phyloP scores from a whole-genome alignment of 1,140 invertebrate genomes.

The Macrocentrus cingulum region DNA sequence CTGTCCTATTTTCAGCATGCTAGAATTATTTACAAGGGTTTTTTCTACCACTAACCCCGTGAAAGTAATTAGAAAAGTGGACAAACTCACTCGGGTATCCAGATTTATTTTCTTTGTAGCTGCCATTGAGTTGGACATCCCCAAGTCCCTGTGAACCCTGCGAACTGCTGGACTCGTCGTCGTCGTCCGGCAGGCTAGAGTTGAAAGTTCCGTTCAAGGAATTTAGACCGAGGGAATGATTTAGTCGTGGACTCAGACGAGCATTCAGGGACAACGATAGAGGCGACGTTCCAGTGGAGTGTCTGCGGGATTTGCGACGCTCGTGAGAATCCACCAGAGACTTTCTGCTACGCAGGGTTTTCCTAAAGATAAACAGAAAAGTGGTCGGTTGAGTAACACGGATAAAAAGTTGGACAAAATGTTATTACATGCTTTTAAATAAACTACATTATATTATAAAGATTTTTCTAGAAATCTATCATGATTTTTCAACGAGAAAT shows the following conservation, averaged over 20 bases:
- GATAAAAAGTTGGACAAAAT: no score
- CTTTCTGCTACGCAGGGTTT: constrained; percentile 73
- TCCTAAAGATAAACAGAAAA: constrained; percentile 55
- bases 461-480: no score
- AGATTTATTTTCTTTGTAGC: constrained; percentile 64
- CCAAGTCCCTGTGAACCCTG: constrained; percentile 59
- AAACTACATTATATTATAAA: no score
- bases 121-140: constrained; percentile 61
- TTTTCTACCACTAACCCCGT: no score
- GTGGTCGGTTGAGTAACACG: no score
- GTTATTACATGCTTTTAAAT: no score
- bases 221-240: constrained; percentile 50
- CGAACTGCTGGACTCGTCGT: constrained; percentile 62
- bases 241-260: constrained; percentile 48
- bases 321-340: constrained; percentile 67
- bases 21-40: no score
- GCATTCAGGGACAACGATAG: constrained; percentile 53
- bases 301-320: constrained; percentile 73
- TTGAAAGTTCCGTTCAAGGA: constrained; percentile 50
- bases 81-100: constrained; percentile 25
- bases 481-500: no score
- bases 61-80: no score
- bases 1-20: no score
- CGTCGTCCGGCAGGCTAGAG: constrained; percentile 58
- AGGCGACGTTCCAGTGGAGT: constrained; percentile 70